Conservation (phyloP, 2,113 vertebrate species). For the Mesitornis unicolor region DNA sequence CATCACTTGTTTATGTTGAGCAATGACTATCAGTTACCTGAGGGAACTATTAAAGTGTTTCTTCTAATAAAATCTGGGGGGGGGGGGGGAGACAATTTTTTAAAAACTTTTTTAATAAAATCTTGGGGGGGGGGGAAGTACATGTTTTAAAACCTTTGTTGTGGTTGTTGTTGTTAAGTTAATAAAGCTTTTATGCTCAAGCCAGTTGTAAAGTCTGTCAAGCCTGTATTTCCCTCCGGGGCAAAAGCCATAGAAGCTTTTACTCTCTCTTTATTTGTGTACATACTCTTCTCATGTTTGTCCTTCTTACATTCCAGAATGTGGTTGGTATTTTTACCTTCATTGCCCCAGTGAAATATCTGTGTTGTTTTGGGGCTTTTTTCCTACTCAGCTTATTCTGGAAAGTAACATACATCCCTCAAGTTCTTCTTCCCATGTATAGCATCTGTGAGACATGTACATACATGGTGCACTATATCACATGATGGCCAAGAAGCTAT, state of each 20-base stretch:
- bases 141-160: background rate
- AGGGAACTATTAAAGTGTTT: background rate
- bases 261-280: background rate
- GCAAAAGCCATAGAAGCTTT: background rate
- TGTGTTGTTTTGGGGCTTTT: background rate
- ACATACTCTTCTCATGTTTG: background rate
- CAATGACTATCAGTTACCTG: background rate
- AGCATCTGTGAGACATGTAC: background rate
- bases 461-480: background rate
- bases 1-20: background rate
- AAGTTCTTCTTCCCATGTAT: background rate
- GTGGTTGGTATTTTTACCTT: background rate
- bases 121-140: background rate
- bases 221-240: background rate
- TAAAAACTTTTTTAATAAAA: slow-evolving; percentile 54
- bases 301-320: background rate
- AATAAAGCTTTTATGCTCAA: slow-evolving; percentile 25
- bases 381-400: background rate
- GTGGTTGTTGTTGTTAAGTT: background rate
- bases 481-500: background rate
- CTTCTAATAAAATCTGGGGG: slow-evolving; percentile 3
- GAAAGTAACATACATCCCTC: background rate
- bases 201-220: slow-evolving; percentile 13
- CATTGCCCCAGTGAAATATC: background rate
- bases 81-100: no score